A percentile compares a stretch with the other conserved stretches of the same genome.
phyloP scores from a whole-genome alignment of 2,797 vertebrate genomes.

The Gymnoscopelus microlampas region DNA sequence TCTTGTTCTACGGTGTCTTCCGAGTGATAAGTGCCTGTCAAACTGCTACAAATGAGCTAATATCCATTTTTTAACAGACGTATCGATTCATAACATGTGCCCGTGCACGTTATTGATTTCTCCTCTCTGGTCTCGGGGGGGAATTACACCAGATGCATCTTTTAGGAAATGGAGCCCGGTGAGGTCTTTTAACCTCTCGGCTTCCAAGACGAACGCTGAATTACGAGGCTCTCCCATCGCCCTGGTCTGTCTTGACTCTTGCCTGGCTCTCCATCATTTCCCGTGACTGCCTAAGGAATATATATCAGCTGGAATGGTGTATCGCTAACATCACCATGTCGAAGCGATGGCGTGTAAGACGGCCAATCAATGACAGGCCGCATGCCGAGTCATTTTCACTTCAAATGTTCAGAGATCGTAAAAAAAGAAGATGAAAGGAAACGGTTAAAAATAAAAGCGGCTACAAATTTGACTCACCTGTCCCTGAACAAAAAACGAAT shows the following conservation, averaged over 20 bases:
- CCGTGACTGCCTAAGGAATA: slow-evolving; percentile 39
- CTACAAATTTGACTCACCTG: not conserved
- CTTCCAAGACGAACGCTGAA: slow-evolving; percentile 67
- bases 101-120: slow-evolving; percentile 83
- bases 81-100: slow-evolving; percentile 84
- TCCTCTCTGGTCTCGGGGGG: slow-evolving; percentile 66
- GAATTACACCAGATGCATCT: slow-evolving; percentile 82
- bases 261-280: slow-evolving; percentile 21
- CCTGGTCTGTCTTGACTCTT: slow-evolving; percentile 33
- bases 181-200: slow-evolving; percentile 82
- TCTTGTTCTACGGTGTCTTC: slow-evolving; percentile 39
- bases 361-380: not conserved
- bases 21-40: slow-evolving; percentile 80
- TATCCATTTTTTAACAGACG: slow-evolving; percentile 86
- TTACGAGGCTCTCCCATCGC: slow-evolving; percentile 50
- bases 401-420: not conserved
- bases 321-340: not conserved
- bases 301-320: slow-evolving; percentile 17
- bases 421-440: not conserved
- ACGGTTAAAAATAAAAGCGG: not conserved
- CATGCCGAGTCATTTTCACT: not conserved
- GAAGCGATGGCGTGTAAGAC: slow-evolving; percentile 18
- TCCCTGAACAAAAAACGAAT: not conserved
- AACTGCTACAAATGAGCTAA: slow-evolving; percentile 85
- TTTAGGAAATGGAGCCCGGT: slow-evolving; percentile 78